Evolutionary conservation across 2,888 invertebrate species (phyloP), one percentile per base, ranked within the genome.

Genomic region (Archaeoteleia sp.): DNA sequence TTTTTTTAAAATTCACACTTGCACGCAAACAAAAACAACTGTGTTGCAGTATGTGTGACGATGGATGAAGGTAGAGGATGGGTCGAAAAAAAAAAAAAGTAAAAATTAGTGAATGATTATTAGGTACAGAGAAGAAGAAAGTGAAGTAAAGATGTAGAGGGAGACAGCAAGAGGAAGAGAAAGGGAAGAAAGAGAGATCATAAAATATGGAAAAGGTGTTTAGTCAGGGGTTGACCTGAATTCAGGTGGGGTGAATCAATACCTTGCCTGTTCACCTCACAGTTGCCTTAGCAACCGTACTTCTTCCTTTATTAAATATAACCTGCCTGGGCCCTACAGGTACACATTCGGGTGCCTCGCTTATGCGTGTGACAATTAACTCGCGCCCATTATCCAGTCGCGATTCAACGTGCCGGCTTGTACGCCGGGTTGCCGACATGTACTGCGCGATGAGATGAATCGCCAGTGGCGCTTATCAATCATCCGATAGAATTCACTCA

Each of bases 211-310:
- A 78, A 76, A 82, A 82, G 77, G 78, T 80, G 81, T 84, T 82
- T 77, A 82, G 83, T 83, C 83, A 83, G 84, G 82, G 78, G 82
- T 75, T 84, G 84, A 83, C 84, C 84, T 84, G 84, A 84, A 84
- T 84, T 83, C 84, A 84, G 84, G 84, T 83, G 82, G 82, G 79
- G 79, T 77, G 80, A 84, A 84, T 84, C 84, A 84, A 84, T 84
- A 84, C 82, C 75, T 74, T 71, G 81, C 82, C 81, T 82, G 83
- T 82, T 82, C 84, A 80, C 80, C 82, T 82, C 81, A 71, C 77
- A 74, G 84, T 84, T 82, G 74, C 83, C 82, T 71, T 82, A 75
- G 82, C 81, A 79, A 84, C 83, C 81, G 79, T 82, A 80, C 82
- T 83, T 80, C 81, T 79, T 80, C 68, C 77, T 82, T 83, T 82